These are phyloP conservation scores for Babylonia areolata DNA, from an alignment of 1,140 invertebrate genomes.

Conservation along the genomic window DNA sequence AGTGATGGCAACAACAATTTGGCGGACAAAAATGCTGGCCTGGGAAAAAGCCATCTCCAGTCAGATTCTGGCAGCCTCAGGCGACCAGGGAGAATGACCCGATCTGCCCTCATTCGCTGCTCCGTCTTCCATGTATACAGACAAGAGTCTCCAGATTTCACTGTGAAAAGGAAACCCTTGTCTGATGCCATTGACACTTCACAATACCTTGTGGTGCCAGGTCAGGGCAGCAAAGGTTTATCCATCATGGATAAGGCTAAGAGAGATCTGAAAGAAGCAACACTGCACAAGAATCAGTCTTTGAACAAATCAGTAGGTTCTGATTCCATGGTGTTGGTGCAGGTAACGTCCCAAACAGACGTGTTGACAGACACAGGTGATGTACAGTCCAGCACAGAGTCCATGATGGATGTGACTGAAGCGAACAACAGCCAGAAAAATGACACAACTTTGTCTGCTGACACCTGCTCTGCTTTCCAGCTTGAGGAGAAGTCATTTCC, in stretches of 20 bases:
- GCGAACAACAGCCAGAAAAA: too few species aligned
- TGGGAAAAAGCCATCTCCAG: neutral
- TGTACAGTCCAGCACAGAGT: too few species aligned
- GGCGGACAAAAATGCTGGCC: neutral
- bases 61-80: neutral
- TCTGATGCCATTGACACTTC: neutral
- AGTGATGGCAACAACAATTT: conserved; percentile 4
- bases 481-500: too few species aligned
- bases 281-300: neutral
- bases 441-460: too few species aligned
- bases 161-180: neutral
- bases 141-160: neutral
- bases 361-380: too few species aligned
- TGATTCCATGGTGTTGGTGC: neutral
- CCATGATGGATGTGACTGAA: too few species aligned
- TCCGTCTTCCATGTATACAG: neutral
- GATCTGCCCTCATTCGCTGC: neutral
- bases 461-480: too few species aligned
- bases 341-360: neutral
- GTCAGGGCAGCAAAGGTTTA: neutral
- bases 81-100: neutral
- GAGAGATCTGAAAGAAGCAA: neutral
- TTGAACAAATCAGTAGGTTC: neutral
- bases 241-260: neutral
- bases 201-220: neutral